Evolutionary conservation across 2,113 vertebrate species (phyloP).

Genomic region (Dissostichus mawsoni): DNA sequence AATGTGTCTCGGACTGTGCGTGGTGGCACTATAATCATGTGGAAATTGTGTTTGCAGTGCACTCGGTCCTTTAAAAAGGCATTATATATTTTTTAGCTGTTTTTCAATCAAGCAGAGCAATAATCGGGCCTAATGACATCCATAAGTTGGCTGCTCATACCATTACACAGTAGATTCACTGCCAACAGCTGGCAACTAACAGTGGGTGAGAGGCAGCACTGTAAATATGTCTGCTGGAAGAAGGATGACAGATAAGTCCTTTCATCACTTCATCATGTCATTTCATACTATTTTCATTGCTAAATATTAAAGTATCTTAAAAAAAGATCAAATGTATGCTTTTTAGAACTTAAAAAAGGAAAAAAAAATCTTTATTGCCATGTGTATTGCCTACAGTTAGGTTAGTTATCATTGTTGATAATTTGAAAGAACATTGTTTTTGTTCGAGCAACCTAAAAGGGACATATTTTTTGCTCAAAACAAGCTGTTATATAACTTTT

Average conservation of each 20-base stretch:
- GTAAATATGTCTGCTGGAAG: constrained; percentile 21
- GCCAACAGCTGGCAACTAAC: constrained; percentile 33
- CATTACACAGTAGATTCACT: constrained; percentile 18
- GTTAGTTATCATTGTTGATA: no score
- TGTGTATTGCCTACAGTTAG: no score
- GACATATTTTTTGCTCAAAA: no score
- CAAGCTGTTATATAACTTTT: no score
- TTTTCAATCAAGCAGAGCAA: constrained; percentile 17
- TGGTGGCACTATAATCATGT: neutral
- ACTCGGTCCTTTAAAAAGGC: constrained; percentile 15
- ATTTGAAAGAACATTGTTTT: no score
- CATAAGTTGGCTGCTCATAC: constrained; percentile 22
- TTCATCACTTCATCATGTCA: no score
- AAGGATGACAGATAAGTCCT: neutral
- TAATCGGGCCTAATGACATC: constrained; percentile 27
- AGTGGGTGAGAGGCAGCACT: constrained; percentile 14
- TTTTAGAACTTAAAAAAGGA: no score
- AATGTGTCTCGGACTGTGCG: constrained; percentile 8
- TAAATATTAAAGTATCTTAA: neutral
- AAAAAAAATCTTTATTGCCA: no score
- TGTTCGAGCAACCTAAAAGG: no score
- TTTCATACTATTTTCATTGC: neutral
- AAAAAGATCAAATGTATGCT: neutral
- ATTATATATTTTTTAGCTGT: constrained; percentile 1
- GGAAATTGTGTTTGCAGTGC: constrained; percentile 7